A percentile compares a stretch with the other conserved stretches of the same genome.
These are phyloP conservation scores for Tigriopus californicus DNA, from an alignment of 2,888 invertebrate genomes.

Conservation along the genomic window DNA sequence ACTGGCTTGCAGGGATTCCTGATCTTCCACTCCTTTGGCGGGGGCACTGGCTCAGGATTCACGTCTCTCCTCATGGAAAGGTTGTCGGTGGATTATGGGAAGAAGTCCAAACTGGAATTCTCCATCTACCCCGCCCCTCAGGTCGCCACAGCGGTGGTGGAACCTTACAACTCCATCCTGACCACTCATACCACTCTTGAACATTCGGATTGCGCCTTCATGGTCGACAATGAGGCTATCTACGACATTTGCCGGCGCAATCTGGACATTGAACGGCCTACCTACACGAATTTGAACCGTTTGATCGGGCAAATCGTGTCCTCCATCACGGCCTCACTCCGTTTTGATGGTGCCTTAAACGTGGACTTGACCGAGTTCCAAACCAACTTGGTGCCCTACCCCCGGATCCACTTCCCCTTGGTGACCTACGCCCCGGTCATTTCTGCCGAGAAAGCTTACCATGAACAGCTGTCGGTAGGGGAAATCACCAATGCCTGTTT, in stretches of 20 bases:
- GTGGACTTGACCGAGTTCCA: constrained; percentile 55
- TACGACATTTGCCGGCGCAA: constrained; percentile 61
- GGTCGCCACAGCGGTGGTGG: constrained; percentile 48
- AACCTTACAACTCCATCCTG: constrained; percentile 53
- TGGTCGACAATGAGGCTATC: constrained; percentile 34
- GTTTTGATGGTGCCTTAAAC: constrained; percentile 42
- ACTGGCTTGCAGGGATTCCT: constrained; percentile 52
- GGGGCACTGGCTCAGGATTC: constrained; percentile 33
- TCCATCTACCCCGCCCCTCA: constrained; percentile 36
- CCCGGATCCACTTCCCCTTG: constrained; percentile 35
- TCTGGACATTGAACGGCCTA: constrained; percentile 54
- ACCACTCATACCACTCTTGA: constrained; percentile 48
- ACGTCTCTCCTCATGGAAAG: constrained; percentile 34
- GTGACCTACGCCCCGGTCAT: constrained; percentile 46
- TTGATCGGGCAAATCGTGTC: constrained; percentile 23
- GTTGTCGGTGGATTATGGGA: constrained; percentile 32
- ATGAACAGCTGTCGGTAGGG: constrained; percentile 25
- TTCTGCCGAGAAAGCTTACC: constrained; percentile 65
- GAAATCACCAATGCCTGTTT: constrained; percentile 33
- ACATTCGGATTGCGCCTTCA: constrained; percentile 35
- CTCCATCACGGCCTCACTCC: constrained; percentile 28
- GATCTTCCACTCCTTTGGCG: constrained; percentile 58
- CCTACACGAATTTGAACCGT: constrained; percentile 46
- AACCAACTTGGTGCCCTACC: constrained; percentile 54
- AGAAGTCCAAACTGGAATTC: constrained; percentile 35